Evolutionary conservation across 2,888 invertebrate species (phyloP).

Genomic region (Subacronicta megacephala): DNA sequence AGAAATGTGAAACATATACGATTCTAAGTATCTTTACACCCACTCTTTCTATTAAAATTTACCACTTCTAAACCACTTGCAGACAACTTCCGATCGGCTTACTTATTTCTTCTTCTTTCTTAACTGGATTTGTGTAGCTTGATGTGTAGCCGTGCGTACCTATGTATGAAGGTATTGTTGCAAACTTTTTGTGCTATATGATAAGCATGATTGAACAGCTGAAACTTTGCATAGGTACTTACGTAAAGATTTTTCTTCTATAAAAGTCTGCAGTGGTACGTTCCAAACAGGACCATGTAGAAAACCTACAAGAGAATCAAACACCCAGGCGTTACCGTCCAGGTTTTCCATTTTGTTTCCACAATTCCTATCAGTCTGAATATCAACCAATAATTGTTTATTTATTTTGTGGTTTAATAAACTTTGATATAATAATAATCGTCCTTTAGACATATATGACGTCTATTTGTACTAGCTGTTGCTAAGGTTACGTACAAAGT

Average conservation of each 20-base stretch:
- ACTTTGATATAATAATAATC: conserved; percentile 12
- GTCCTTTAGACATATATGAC: conserved; percentile 50
- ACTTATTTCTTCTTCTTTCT: no score
- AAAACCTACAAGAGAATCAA: conserved; percentile 97
- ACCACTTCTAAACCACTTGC: no score
- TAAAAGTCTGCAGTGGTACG: conserved; percentile 96
- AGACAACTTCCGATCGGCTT: no score
- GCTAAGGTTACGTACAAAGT: conserved; percentile 63
- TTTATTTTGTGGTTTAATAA: conserved; percentile 8
- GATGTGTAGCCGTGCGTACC: no score
- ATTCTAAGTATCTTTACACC: no score
- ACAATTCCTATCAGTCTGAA: conserved; percentile 6
- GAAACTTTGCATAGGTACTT: conserved; percentile 75
- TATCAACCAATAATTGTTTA: not conserved
- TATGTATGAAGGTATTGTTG: no score
- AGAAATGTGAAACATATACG: no score
- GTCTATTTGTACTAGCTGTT: conserved; percentile 69
- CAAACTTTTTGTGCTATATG: no score
- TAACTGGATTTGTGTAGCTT: no score
- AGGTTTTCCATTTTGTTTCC: conserved; percentile 70
- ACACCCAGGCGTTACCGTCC: conserved; percentile 95
- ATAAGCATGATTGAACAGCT: no score
- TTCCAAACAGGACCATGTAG: conserved; percentile 98
- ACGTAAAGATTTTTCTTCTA: conserved; percentile 98
- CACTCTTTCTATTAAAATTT: no score